Conservation (phyloP, 1,140 invertebrate genomes). For the Formica selysi region DNA sequence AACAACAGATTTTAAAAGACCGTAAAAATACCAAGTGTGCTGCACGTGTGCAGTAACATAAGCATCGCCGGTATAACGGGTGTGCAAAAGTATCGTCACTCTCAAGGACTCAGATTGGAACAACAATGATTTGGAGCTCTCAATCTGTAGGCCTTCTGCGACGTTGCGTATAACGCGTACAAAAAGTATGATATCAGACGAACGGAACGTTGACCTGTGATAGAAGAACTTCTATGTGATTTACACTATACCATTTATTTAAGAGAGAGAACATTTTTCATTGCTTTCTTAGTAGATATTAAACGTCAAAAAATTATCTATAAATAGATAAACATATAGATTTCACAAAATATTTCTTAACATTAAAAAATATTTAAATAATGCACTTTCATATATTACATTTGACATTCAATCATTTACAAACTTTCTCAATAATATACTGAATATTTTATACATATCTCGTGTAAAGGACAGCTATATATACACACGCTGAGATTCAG, state of each 20-base stretch:
- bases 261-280: background rate
- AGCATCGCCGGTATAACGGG: conserved; percentile 17
- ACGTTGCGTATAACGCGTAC: background rate
- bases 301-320: background rate
- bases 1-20: conserved; percentile 20
- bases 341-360: background rate
- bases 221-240: conserved; percentile 16
- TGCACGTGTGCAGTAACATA: conserved; percentile 18
- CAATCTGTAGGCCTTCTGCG: background rate
- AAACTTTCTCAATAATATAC: background rate
- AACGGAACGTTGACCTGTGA: conserved; percentile 39
- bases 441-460: background rate
- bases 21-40: background rate
- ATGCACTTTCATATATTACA: no score
- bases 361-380: background rate
- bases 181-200: conserved; percentile 29
- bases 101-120: background rate
- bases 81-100: conserved; percentile 9
- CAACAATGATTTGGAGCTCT: conserved; percentile 14
- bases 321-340: background rate
- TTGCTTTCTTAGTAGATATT: background rate
- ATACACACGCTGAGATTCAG: background rate
- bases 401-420: no score
- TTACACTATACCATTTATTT: background rate
- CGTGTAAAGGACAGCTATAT: background rate